Percentiles rank a stretch among this genome's conserved stretches.
These are phyloP conservation scores for Podiceps cristatus DNA, from an alignment of 2,113 vertebrate species.

Conservation along the genomic window DNA sequence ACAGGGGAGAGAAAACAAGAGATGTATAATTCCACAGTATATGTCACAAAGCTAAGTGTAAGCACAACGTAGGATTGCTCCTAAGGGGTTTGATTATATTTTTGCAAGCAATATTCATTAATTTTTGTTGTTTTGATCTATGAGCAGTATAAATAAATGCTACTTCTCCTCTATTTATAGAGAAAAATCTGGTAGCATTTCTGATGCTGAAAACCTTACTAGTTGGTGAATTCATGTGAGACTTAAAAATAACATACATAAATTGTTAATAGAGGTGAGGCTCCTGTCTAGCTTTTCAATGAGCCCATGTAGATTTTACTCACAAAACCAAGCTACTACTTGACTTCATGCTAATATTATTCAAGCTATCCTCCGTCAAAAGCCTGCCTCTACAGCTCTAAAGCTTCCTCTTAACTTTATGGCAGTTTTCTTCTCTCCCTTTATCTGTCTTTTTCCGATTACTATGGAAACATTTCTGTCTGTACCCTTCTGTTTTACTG, in stretches of 20 bases:
- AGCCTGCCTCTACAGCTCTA: neutral
- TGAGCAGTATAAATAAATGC: neutral
- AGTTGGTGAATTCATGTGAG: neutral
- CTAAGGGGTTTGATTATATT: accelerated
- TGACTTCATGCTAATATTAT: neutral
- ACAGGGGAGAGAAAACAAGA: neutral
- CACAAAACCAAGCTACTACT: neutral
- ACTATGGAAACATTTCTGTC: neutral
- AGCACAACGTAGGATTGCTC: neutral
- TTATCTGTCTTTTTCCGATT: neutral
- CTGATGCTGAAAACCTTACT: neutral
- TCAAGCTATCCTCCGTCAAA: neutral
- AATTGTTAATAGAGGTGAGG: neutral
- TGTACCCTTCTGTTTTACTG: neutral
- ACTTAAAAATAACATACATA: neutral
- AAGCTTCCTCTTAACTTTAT: neutral
- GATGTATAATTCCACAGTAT: neutral
- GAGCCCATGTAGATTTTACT: neutral
- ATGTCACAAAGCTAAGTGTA: neutral
- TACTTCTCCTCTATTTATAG: neutral
- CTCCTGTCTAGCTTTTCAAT: neutral
- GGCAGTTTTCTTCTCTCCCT: neutral
- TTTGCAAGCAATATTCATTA: neutral
- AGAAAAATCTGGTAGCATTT: neutral
- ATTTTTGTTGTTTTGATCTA: neutral